Conservation (phyloP, 2,888 invertebrate species). For the Drosophila picticornis region DNA sequence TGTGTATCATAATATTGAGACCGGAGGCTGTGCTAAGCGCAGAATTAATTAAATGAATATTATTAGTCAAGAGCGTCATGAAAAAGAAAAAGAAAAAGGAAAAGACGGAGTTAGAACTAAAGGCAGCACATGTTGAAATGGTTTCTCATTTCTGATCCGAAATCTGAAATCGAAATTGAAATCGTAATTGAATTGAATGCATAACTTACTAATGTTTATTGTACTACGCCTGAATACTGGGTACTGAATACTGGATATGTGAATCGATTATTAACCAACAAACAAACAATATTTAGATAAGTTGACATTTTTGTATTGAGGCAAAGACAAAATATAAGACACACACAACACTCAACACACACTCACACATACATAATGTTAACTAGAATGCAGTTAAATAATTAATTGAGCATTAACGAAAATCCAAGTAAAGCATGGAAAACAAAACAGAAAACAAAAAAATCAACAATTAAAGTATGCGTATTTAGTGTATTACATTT, state of each 20-base stretch:
- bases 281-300: slow-evolving; percentile 47
- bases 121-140: slow-evolving; percentile 48
- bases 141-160: slow-evolving; percentile 47
- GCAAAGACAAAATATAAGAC: slow-evolving; percentile 36
- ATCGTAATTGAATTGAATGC: slow-evolving; percentile 39
- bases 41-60: slow-evolving; percentile 20
- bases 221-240: slow-evolving; percentile 16
- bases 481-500: slow-evolving; percentile 68
- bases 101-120: slow-evolving; percentile 19
- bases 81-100: background rate
- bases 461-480: slow-evolving; percentile 52
- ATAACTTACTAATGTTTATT: slow-evolving; percentile 19
- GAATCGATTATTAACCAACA: slow-evolving; percentile 57
- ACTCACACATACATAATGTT: slow-evolving; percentile 51
- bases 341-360: slow-evolving; percentile 17
- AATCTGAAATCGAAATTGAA: slow-evolving; percentile 43
- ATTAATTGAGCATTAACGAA: slow-evolving; percentile 63
- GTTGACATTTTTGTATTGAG: slow-evolving; percentile 63
- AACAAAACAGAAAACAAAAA: slow-evolving; percentile 26
- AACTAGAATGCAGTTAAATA: slow-evolving; percentile 69
- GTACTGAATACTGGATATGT: slow-evolving; percentile 10
- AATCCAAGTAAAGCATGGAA: slow-evolving; percentile 38
- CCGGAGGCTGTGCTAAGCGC: slow-evolving; percentile 32
- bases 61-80: slow-evolving; percentile 11
- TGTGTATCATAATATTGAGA: slow-evolving; percentile 21